Conservation (phyloP, 2,888 invertebrate genomes). For the Chymomyza amoena region DNA sequence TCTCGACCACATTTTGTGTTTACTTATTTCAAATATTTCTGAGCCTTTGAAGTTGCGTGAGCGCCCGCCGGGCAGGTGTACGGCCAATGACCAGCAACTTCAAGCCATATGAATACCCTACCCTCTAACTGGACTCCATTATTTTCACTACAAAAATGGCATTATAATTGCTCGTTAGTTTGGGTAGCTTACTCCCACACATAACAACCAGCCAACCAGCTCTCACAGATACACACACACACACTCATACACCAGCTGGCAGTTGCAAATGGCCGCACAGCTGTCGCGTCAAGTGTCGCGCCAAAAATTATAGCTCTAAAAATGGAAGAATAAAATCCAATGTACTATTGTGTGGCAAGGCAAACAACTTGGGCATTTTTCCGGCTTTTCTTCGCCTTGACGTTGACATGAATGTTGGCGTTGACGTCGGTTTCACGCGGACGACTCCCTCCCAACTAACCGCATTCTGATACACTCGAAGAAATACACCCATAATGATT, state of each 20-base stretch:
- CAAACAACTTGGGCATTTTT: constrained; percentile 68
- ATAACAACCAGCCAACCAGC: neutral
- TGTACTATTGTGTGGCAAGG: constrained; percentile 46
- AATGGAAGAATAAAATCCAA: constrained; percentile 13
- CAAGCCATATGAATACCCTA: neutral
- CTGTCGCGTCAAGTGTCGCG: constrained; percentile 76
- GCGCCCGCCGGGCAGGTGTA: neutral
- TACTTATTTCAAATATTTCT: neutral
- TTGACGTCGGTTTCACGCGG: constrained; percentile 47
- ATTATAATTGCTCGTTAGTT: neutral
- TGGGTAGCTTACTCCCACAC: neutral
- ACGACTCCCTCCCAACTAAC: neutral
- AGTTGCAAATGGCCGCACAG: constrained; percentile 8
- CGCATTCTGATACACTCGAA: neutral
- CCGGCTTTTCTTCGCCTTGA: constrained; percentile 58
- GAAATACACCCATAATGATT: neutral
- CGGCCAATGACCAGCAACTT: neutral
- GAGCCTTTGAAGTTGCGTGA: neutral
- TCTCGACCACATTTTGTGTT: neutral
- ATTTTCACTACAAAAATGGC: neutral
- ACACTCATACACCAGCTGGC: neutral
- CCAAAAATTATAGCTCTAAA: constrained; percentile 74
- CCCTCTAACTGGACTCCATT: neutral
- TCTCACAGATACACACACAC: neutral
- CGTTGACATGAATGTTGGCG: constrained; percentile 39